A percentile compares a stretch with the other conserved stretches of the same genome.
Conservation (phyloP, 2,888 invertebrate genomes). For the Osmoderma eremita region DNA sequence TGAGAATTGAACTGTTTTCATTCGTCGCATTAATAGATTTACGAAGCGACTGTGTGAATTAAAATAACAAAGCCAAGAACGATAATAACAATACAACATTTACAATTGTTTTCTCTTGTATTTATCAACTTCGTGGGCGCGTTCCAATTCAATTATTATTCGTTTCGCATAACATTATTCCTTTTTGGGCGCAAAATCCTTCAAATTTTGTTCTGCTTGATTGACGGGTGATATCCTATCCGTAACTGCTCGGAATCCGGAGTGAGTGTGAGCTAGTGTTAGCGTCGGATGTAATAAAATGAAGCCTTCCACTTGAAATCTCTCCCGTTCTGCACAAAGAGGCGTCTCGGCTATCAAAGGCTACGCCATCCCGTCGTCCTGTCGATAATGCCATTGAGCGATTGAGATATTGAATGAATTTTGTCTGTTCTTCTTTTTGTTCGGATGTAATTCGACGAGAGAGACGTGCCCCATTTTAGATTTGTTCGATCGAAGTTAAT, state of each 20-base stretch:
- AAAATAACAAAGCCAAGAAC: not conserved
- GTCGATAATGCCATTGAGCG: constrained; percentile 40
- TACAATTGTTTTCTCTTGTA: too few species aligned
- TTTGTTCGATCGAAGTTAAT: constrained; percentile 20
- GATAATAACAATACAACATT: too few species aligned
- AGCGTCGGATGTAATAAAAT: constrained; percentile 53
- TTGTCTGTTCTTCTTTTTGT: constrained; percentile 18
- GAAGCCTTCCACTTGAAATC: constrained; percentile 50
- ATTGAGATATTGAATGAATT: constrained; percentile 42
- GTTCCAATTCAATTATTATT: too few species aligned
- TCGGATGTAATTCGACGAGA: constrained; percentile 38
- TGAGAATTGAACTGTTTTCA: constrained; percentile 38
- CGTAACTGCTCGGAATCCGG: constrained; percentile 7
- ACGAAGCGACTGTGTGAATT: not conserved
- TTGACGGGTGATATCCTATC: constrained; percentile 31
- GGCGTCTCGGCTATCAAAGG: constrained; percentile 40
- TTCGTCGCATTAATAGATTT: constrained; percentile 23
- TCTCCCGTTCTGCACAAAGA: constrained; percentile 37
- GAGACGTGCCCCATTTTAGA: constrained; percentile 37
- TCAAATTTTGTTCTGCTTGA: constrained; percentile 1
- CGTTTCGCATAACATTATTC: not conserved
- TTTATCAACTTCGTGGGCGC: too few species aligned
- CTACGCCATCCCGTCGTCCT: constrained; percentile 29
- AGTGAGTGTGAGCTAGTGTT: constrained; percentile 36
- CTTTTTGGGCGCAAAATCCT: not conserved